A percentile compares a stretch with the other conserved stretches of the same genome.
Conservation (phyloP, 2,888 invertebrate species). For the Drosophila ezoana region DNA sequence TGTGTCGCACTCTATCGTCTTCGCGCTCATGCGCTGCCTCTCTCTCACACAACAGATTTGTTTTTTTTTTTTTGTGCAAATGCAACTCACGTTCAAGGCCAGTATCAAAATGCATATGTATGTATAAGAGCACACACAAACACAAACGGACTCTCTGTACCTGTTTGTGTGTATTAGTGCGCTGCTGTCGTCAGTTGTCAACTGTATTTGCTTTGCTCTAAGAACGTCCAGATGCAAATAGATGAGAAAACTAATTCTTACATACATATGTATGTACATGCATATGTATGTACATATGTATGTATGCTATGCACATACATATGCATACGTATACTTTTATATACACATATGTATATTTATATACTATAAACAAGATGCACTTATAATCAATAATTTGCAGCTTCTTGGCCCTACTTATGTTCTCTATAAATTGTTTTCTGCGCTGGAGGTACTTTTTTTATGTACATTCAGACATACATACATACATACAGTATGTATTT, state of each 20-base stretch:
- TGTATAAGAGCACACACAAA: slow-evolving; percentile 26
- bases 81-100: slow-evolving; percentile 85
- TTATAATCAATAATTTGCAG: slow-evolving; percentile 63
- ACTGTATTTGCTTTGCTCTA: slow-evolving; percentile 55
- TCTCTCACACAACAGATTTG: slow-evolving; percentile 28
- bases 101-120: slow-evolving; percentile 69
- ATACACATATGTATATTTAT: neutral
- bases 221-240: slow-evolving; percentile 32
- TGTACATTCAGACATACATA: too few species aligned
- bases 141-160: neutral
- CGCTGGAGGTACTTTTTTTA: neutral
- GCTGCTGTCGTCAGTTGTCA: slow-evolving; percentile 65
- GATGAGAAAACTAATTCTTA: slow-evolving; percentile 23
- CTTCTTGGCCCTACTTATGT: slow-evolving; percentile 42
- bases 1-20: slow-evolving; percentile 15
- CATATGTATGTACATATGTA: neutral
- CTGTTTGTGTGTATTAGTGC: slow-evolving; percentile 14
- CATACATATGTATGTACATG: neutral
- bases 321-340: too few species aligned
- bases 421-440: neutral
- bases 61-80: slow-evolving; percentile 66
- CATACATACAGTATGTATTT: too few species aligned
- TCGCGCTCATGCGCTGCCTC: slow-evolving; percentile 15
- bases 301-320: neutral
- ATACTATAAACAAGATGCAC: slow-evolving; percentile 1